phyloP scores from a whole-genome alignment of 2,797 vertebrate genomes.

The Crenichthys baileyi region DNA sequence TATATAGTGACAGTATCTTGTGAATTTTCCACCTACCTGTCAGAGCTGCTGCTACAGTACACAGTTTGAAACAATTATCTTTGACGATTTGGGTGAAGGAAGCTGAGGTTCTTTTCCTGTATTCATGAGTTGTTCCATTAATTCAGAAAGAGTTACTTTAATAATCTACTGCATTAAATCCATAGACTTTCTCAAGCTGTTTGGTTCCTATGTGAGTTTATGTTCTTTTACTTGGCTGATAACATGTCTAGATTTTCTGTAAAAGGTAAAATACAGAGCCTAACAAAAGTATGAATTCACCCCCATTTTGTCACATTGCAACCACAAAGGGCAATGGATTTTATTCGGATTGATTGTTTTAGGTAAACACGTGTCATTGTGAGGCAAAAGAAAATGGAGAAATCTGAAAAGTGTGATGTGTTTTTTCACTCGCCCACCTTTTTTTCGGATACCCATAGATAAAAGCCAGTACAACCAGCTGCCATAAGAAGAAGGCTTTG shows the following conservation, averaged over 20 bases:
- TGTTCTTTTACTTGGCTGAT: background rate
- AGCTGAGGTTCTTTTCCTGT: background rate
- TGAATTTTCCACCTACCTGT: background rate
- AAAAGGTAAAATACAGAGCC: background rate
- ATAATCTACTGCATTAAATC: conserved; percentile 1
- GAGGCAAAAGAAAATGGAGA: background rate
- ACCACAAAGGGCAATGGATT: background rate
- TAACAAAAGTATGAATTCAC: background rate
- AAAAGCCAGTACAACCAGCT: background rate
- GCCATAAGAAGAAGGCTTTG: background rate
- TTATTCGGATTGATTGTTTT: background rate
- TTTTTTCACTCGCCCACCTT: background rate
- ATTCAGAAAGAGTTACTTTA: background rate
- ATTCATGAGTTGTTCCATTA: background rate
- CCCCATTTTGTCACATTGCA: background rate
- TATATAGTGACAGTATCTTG: conserved; percentile 3
- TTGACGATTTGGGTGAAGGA: background rate
- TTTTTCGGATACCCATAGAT: background rate
- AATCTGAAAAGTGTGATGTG: too few relatives aligned
- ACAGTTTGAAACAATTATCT: background rate
- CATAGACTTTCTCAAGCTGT: background rate
- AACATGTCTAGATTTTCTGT: background rate
- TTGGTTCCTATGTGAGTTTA: background rate
- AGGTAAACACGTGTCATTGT: background rate
- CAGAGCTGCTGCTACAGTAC: background rate